Evolutionary conservation across 35 echinoderm and acorn worm genomes (phyloP).

Genomic region (Apostichopus japonicus): DNA sequence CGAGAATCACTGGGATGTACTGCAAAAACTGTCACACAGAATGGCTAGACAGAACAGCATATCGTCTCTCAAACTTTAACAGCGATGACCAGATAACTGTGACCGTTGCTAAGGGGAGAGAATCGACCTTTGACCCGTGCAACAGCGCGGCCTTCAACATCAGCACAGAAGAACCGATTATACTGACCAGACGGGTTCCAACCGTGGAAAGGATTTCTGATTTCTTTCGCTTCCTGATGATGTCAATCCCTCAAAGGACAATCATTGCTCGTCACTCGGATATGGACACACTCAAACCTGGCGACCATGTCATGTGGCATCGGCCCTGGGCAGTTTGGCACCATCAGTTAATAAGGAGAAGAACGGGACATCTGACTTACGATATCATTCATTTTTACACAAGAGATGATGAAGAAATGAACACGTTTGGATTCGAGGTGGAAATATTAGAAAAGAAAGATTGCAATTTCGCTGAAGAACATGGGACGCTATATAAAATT

Average conservation of each 20-base stretch:
- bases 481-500: conserved; percentile 15
- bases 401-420: not conserved
- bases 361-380: not conserved
- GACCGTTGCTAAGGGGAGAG: not conserved
- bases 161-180: not conserved
- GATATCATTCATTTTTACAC: conserved; percentile 47
- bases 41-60: conserved; percentile 2
- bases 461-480: not conserved
- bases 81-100: not conserved
- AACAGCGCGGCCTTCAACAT: conserved; percentile 1
- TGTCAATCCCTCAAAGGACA: conserved; percentile 17
- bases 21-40: conserved; percentile 46
- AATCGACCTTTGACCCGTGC: not conserved
- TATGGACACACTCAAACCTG: conserved; percentile 9
- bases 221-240: conserved; percentile 9
- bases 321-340: conserved; percentile 7
- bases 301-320: conserved; percentile 44
- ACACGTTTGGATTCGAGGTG: conserved; percentile 9
- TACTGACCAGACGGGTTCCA: not conserved
- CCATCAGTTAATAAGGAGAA: conserved; percentile 14
- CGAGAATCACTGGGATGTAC: conserved; percentile 11
- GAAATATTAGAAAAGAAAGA: not conserved
- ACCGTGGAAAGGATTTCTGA: not conserved
- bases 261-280: conserved; percentile 9
- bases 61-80: not conserved